phyloP scores from a whole-genome alignment of 1,140 invertebrate species.

The Drosophila eugracilis region DNA sequence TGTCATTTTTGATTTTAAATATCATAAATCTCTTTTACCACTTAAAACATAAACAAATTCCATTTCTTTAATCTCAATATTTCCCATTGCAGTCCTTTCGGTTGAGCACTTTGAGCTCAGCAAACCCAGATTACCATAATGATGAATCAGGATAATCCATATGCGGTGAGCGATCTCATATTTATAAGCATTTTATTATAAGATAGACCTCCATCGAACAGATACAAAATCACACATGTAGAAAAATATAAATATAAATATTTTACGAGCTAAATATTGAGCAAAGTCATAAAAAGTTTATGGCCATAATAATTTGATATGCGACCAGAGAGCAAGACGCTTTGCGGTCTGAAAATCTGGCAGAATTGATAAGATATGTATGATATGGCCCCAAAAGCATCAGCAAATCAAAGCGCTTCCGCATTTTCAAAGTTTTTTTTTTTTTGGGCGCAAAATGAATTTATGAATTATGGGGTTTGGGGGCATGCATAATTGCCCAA shows the following conservation, averaged over 20 bases:
- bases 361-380: constrained; percentile 30
- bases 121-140: constrained; percentile 36
- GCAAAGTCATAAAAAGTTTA: constrained; percentile 67
- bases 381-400: constrained; percentile 49
- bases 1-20: too few relatives aligned
- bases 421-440: constrained; percentile 71
- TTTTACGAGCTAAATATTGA: constrained; percentile 72
- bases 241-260: constrained; percentile 32
- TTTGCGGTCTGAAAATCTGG: constrained; percentile 29
- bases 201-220: neutral
- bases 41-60: too few relatives aligned
- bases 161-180: constrained; percentile 74
- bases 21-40: too few relatives aligned
- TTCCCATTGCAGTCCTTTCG: constrained; percentile 38
- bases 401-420: constrained; percentile 70
- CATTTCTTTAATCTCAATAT: too few relatives aligned
- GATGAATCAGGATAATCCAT: constrained; percentile 84
- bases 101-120: constrained; percentile 8
- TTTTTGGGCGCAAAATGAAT: constrained; percentile 70
- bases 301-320: constrained; percentile 47
- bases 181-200: constrained; percentile 12
- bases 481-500: constrained; percentile 70
- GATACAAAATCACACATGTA: constrained; percentile 4
- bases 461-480: constrained; percentile 77
- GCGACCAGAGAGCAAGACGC: constrained; percentile 29